phyloP scores from a whole-genome alignment of 2,888 invertebrate species.

The Leucoma salicis region DNA sequence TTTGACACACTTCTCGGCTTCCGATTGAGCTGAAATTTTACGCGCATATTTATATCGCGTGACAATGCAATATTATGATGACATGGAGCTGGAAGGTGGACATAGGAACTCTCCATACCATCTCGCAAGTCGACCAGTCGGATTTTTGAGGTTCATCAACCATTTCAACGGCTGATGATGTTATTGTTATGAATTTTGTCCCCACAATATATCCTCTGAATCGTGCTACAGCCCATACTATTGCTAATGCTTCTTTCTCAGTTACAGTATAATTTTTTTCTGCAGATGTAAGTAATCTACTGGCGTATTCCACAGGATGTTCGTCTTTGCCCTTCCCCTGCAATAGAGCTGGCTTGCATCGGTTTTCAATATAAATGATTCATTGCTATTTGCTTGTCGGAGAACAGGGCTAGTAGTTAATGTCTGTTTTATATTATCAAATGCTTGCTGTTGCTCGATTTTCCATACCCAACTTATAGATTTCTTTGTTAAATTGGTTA shows the following conservation, averaged over 20 bases:
- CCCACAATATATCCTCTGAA: conserved; percentile 31
- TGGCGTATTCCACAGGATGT: conserved; percentile 3
- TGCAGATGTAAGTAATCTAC: conserved; percentile 45
- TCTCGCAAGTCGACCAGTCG: conserved; percentile 18
- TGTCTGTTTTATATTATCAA: conserved; percentile 3
- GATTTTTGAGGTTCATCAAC: conserved; percentile 14
- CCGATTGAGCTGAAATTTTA: too few relatives aligned
- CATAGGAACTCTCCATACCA: too few relatives aligned
- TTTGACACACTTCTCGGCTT: too few relatives aligned
- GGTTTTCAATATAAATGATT: conserved; percentile 8
- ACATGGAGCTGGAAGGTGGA: too few relatives aligned
- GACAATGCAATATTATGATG: too few relatives aligned
- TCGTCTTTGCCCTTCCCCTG: conserved; percentile 9
- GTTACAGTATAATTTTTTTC: conserved; percentile 38
- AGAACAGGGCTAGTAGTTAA: conserved; percentile 12
- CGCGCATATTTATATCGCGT: too few relatives aligned
- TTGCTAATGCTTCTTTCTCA: conserved; percentile 35
- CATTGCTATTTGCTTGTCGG: conserved; percentile 8
- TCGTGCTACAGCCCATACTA: conserved; percentile 13
- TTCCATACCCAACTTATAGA: conserved; percentile 15
- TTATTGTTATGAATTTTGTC: conserved; percentile 7
- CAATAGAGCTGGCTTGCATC: conserved; percentile 15
- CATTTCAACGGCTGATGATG: conserved; percentile 22
- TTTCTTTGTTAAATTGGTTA: conserved; percentile 23
- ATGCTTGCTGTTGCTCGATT: conserved; percentile 11